Evolutionary conservation across 2,888 invertebrate species (phyloP), one percentile per base, ranked within the genome.

Genomic region (Habrosyne pyritoides): DNA sequence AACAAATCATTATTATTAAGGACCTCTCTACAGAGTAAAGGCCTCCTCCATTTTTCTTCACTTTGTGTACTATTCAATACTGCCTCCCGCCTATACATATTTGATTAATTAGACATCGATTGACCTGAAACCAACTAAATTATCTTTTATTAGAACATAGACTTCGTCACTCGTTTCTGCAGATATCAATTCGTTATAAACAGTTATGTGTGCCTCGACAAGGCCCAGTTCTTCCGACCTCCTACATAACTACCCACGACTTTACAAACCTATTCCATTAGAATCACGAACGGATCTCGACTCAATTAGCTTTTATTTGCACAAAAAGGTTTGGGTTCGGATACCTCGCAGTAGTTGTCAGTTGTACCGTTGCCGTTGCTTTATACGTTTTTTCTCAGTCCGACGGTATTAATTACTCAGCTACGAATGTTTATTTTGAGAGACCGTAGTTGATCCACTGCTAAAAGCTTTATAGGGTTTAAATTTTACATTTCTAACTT

Each of bases 251-350:
- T 30, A 26, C 21, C 6, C 5, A 10, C 49, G 2, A 49, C 49
- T n/a, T 14, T 8, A 18, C 50, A 21, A 28, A 50, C 28, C 50
- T 30, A 33, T 55, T 47, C 55, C 55, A 55, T 55, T 55, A 52
- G n/a, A 52, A 42, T 55, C 53, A 36, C 58, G 30, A 49, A 47
- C 47, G 50, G 50, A 50, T 30, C 50, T 14, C 28, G 36, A 30
- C 52, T 54, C 49, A 57, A 57, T 57, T 57, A 57, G 48, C 46
- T 42, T 48, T 50, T 28, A 50, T 50, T 30, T 30, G 18, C 30
- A 21, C 28, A 50, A 50, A 50, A 28, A 50, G 50, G 50, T 30
- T 49, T n/a, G 7, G 6, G 2, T 42, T 6, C 42, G 46, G 18
- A 46, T 46, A 18, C 48, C n/a, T 24, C 12, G 10, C 14, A 28